Conservation (phyloP, 2,888 invertebrate species). For the Pheosia gnoma region DNA sequence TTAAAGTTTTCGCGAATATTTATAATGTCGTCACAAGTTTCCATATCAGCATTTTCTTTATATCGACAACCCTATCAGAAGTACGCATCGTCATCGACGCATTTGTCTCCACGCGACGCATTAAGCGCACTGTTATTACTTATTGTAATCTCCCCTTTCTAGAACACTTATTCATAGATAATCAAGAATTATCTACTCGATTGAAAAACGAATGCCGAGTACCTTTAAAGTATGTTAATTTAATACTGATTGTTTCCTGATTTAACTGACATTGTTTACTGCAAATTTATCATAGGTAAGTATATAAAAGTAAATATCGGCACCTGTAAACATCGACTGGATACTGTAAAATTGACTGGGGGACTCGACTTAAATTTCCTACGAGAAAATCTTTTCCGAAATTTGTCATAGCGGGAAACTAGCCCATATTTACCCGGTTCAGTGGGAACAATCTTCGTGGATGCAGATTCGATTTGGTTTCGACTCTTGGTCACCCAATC, state of each 20-base stretch:
- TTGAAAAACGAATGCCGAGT: constrained; percentile 10
- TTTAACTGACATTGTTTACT: not conserved
- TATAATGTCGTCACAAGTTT: not conserved
- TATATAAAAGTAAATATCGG: too few relatives aligned
- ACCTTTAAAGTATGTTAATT: not conserved
- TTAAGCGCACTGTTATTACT: constrained; percentile 44
- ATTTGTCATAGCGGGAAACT: too few relatives aligned
- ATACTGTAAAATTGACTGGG: too few relatives aligned
- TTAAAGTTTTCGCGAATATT: not conserved
- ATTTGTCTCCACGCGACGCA: constrained; percentile 52
- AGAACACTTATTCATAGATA: constrained; percentile 32
- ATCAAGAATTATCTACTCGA: constrained; percentile 16
- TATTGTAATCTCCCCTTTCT: constrained; percentile 29
- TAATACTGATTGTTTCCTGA: not conserved
- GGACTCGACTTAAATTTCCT: too few relatives aligned
- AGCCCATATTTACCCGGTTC: too few relatives aligned
- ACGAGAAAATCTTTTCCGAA: too few relatives aligned
- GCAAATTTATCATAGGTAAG: too few relatives aligned
- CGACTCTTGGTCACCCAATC: too few relatives aligned
- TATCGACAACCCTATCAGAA: not conserved
- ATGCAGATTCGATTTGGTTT: too few relatives aligned
- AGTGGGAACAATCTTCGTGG: too few relatives aligned
- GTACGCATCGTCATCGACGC: constrained; percentile 57
- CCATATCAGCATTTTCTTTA: not conserved
- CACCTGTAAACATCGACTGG: too few relatives aligned